A percentile compares a stretch with the other conserved stretches of the same genome.
phyloP scores from a whole-genome alignment of 2,888 invertebrate genomes.

The Chymomyza amoena region DNA sequence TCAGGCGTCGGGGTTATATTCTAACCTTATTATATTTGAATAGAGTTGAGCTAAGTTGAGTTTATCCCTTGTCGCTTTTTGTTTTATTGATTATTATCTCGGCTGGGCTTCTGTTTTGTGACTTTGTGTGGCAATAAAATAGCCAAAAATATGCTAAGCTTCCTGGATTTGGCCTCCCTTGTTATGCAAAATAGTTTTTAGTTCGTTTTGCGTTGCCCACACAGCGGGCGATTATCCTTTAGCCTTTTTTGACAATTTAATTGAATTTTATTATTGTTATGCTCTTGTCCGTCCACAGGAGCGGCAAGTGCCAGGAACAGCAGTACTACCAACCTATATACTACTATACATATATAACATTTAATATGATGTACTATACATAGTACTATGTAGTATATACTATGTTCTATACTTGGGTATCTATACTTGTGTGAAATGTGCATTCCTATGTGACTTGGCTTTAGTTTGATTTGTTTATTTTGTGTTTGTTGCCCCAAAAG shows the following conservation, averaged over 20 bases:
- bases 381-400: too few species aligned
- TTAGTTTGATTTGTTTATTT: not conserved
- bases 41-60: conserved; percentile 5
- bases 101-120: not conserved
- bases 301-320: not conserved
- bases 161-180: conserved; percentile 34
- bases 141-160: conserved; percentile 21
- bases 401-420: too few species aligned
- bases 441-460: too few species aligned
- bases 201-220: not conserved
- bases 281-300: conserved; percentile 5
- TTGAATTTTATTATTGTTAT: conserved; percentile 57
- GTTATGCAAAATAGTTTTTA: conserved; percentile 3
- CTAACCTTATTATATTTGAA: conserved; percentile 45
- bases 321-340: not conserved
- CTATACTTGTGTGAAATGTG: too few species aligned
- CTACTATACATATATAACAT: not conserved
- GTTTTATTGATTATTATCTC: conserved; percentile 49
- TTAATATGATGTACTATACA: not conserved
- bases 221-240: conserved; percentile 25
- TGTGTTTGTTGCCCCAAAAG: conserved; percentile 16
- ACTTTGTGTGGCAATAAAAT: not conserved
- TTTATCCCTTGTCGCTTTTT: not conserved
- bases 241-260: conserved; percentile 43
- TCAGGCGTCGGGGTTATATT: conserved; percentile 33